Evolutionary conservation across 2,797 vertebrate genomes (phyloP).

Genomic region (Channallabes apus): DNA sequence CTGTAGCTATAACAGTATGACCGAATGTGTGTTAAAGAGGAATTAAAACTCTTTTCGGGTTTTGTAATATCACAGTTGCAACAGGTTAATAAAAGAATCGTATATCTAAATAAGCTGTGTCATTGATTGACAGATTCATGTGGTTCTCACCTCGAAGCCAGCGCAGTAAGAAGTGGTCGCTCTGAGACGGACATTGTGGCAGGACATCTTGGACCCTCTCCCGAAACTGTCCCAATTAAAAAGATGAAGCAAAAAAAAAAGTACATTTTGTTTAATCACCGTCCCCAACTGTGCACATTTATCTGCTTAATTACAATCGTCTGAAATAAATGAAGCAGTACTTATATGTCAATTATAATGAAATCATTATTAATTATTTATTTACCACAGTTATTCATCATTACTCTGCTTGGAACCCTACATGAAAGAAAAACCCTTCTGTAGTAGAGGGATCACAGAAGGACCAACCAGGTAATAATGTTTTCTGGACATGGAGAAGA

Average conservation of each 20-base stretch:
- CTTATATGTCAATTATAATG: neutral
- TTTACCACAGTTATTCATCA: neutral
- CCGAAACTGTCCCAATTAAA: conserved; percentile 76
- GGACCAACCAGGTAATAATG: neutral
- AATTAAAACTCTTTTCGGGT: neutral
- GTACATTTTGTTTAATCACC: neutral
- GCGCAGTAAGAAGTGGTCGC: conserved; percentile 89
- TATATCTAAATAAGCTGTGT: neutral
- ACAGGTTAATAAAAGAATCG: neutral
- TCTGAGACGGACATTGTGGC: conserved; percentile 80
- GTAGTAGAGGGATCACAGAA: neutral
- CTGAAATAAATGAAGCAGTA: neutral
- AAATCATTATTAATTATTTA: too few relatives aligned
- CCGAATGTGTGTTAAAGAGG: neutral
- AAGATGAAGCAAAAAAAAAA: neutral
- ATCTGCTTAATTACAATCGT: neutral
- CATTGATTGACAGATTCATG: neutral
- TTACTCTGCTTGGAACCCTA: neutral
- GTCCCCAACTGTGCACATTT: neutral
- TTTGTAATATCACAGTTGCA: neutral
- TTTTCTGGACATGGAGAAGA: neutral
- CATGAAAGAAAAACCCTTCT: neutral
- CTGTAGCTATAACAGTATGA: neutral
- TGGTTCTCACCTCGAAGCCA: conserved; percentile 87
- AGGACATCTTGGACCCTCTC: conserved; percentile 85